Base-by-base conservation (phyloP, 2,888 invertebrate genomes). In the Perithous albicinctus region DNA sequence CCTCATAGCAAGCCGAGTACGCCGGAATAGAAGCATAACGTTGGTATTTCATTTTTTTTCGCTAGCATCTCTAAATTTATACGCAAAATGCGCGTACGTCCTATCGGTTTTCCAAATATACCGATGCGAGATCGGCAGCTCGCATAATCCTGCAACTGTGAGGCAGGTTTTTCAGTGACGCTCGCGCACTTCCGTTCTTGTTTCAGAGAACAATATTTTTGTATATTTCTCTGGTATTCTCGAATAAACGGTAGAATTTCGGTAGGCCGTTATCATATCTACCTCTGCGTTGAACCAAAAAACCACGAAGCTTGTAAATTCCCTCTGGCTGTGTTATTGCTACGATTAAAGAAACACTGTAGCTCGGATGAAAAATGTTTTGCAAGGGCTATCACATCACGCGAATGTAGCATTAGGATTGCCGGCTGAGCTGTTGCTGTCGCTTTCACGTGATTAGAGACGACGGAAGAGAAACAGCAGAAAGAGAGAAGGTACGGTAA, bases 81-180 rank as follows among this genome's bases (percentile, higher is more conserved):
- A 69, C 73, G 43, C 67, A 51, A 78, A 63, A 73, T 69, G 51
- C 72, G 32, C 51, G 43, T 61, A 23, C 72, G 41, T 56, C 51
- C 41, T 63, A 77, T 81, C 78, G 78, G 41, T 63, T 78, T 81
- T 81, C 56, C 51, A 38, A 74, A 81, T 69, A 78, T 69, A 29
- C 51, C 41, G 41, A n/a, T 38, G 15, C 32, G 29, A 41, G 23
- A 38, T 23, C 61, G 15, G 23, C 12, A 56, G 66, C 18, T 32
- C 43, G 46, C 29, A 46, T 76, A 63, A 54, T 59, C 32, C 46
- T 12, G 64, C 2, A 46, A 54, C 8, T 29, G 56, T 26, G 56
- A 35, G 35, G 18, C 10, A 3, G 32, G 56, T 59, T 70, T 76
- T 70, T 64, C 61, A 46, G 56, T 29, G 20, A 66, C 32, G 29